Conservation (phyloP, 2,797 vertebrate genomes). For the Mycteria americana region DNA sequence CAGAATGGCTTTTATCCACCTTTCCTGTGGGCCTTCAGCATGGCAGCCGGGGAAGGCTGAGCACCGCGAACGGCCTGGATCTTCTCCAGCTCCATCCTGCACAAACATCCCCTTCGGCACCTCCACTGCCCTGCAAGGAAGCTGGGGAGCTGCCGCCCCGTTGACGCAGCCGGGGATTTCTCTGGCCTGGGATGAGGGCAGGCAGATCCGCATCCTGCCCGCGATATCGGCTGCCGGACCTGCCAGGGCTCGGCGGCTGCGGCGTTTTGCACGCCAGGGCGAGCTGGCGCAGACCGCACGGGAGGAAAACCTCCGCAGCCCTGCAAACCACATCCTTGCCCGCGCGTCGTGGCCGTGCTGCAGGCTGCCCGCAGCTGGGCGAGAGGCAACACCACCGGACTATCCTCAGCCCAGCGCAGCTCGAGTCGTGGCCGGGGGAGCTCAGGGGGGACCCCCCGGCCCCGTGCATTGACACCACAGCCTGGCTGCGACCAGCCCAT, state of each 20-base stretch:
- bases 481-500: neutral
- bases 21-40: neutral
- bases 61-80: neutral
- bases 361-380: neutral
- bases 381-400: accelerated
- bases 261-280: accelerated
- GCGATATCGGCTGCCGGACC: accelerated
- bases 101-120: neutral
- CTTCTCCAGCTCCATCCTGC: neutral
- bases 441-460: neutral
- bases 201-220: neutral
- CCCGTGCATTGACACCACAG: neutral
- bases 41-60: neutral
- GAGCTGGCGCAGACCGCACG: accelerated
- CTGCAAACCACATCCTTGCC: neutral
- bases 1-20: neutral
- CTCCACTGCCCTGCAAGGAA: neutral
- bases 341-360: neutral
- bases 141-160: neutral
- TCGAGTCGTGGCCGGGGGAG: accelerated
- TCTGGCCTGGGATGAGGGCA: neutral
- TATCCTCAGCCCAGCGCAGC: neutral
- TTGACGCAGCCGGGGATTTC: neutral
- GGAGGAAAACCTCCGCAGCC: neutral
- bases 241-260: neutral